Evolutionary conservation across 2,888 invertebrate species (phyloP).

Genomic region (Carcina quercana): DNA sequence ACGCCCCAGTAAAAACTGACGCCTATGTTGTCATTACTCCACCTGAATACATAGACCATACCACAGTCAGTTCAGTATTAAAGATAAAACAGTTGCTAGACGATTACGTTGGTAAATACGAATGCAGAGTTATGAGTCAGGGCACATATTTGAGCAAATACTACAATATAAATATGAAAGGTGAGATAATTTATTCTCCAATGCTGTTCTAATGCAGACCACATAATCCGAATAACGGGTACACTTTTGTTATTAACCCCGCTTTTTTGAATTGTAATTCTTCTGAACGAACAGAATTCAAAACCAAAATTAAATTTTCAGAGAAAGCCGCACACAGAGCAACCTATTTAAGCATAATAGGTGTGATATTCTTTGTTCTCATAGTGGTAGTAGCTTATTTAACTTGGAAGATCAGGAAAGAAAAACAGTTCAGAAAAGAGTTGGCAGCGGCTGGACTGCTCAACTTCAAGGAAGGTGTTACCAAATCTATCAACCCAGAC

Average conservation of each 20-base stretch:
- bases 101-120: constrained; percentile 37
- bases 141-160: constrained; percentile 15
- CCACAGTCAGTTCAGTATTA: constrained; percentile 40
- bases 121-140: constrained; percentile 33
- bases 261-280: neutral
- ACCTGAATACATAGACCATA: constrained; percentile 26
- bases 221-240: too few relatives aligned
- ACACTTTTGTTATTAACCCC: neutral
- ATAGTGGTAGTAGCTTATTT: constrained; percentile 53
- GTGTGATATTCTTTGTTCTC: constrained; percentile 43
- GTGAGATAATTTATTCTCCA: constrained; percentile 1
- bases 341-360: constrained; percentile 34
- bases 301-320: constrained; percentile 19
- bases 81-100: constrained; percentile 30
- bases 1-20: constrained; percentile 16
- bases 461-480: constrained; percentile 84
- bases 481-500: constrained; percentile 89
- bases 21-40: constrained; percentile 23
- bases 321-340: constrained; percentile 26
- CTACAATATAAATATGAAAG: constrained; percentile 22
- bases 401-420: constrained; percentile 62
- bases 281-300: neutral
- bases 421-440: constrained; percentile 77
- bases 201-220: too few relatives aligned
- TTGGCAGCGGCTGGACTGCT: constrained; percentile 82